Percentiles rank a stretch among this genome's conserved stretches.
These are phyloP conservation scores for Drosophila paracracens DNA, from an alignment of 2,888 invertebrate genomes.

Conservation along the genomic window DNA sequence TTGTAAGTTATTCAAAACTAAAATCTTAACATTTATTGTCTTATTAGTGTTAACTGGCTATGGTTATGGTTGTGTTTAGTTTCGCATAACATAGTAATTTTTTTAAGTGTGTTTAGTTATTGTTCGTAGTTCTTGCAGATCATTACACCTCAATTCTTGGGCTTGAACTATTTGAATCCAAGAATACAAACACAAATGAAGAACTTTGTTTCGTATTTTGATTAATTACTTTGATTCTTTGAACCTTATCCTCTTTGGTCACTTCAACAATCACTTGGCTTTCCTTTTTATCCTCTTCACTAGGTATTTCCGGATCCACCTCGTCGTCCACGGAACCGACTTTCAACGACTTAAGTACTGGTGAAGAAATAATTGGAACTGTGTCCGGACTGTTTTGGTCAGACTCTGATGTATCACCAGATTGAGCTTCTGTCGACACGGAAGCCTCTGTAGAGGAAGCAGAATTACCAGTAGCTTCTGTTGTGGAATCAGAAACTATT, in stretches of 20 bases:
- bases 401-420: not conserved
- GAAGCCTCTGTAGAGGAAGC: not conserved
- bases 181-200: slow-evolving; percentile 15
- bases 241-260: slow-evolving; percentile 4
- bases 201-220: slow-evolving; percentile 1
- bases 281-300: not conserved
- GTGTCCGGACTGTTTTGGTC: not conserved
- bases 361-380: not conserved
- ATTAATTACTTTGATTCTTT: slow-evolving; percentile 22
- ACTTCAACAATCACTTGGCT: slow-evolving; percentile 11
- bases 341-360: not conserved
- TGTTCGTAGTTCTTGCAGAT: slow-evolving; percentile 6
- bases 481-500: not conserved
- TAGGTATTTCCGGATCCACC: not conserved
- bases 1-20: not conserved
- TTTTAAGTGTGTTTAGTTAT: not conserved
- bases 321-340: not conserved
- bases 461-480: not conserved
- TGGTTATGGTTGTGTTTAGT: not conserved
- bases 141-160: slow-evolving; percentile 1
- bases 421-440: not conserved
- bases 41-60: not conserved
- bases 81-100: not conserved
- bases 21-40: not conserved
- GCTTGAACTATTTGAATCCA: not conserved